Percentiles rank a stretch among this genome's conserved stretches.
Conservation (phyloP, 2,113 vertebrate genomes). For the Sapayoa aenigma region DNA sequence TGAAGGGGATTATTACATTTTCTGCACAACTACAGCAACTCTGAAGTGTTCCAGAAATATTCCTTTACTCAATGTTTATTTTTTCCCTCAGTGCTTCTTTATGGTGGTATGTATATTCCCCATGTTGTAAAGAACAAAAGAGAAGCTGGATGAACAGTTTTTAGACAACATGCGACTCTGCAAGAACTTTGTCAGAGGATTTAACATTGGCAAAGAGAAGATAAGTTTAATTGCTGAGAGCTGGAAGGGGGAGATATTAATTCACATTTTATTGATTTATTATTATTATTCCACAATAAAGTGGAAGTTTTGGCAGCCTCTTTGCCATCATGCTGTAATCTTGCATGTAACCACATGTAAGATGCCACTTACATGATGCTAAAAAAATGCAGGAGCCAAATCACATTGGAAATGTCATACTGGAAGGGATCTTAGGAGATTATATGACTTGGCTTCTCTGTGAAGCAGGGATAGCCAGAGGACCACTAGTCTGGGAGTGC, state of each 20-base stretch:
- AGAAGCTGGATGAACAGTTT: background rate
- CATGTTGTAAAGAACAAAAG: rapidly evolving
- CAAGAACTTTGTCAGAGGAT: background rate
- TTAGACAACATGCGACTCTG: background rate
- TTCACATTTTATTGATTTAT: background rate
- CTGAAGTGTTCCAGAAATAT: background rate
- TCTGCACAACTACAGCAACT: background rate
- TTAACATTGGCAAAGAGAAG: background rate
- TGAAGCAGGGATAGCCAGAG: background rate
- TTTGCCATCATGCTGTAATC: no score
- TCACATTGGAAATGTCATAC: background rate
- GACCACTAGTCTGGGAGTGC: background rate
- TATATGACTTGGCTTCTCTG: background rate
- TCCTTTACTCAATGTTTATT: background rate
- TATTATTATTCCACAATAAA: background rate
- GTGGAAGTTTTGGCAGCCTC: background rate
- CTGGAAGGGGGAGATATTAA: background rate
- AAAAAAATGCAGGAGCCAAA: background rate
- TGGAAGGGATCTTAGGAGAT: background rate
- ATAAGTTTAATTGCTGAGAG: background rate
- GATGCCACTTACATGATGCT: background rate
- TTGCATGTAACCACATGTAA: no score
- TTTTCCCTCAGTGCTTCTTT: background rate
- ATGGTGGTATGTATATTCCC: background rate
- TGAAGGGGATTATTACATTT: background rate